These are phyloP conservation scores for Ditula angustiorana DNA, from an alignment of 2,888 invertebrate species.

Conservation along the genomic window DNA sequence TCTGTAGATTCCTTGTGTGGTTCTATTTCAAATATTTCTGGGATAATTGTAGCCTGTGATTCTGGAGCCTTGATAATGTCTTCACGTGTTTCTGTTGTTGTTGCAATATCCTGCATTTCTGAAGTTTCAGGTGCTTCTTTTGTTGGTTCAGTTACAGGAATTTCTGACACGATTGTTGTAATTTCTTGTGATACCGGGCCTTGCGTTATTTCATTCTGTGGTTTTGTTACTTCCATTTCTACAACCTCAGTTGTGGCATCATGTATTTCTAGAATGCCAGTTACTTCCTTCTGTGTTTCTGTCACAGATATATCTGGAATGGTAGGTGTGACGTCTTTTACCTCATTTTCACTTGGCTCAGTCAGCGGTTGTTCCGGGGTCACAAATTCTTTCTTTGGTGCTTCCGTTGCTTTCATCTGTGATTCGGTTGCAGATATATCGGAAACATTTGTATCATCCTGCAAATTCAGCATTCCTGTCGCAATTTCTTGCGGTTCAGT, in stretches of 20 bases:
- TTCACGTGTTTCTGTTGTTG: slow-evolving; percentile 11
- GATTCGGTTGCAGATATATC: slow-evolving; percentile 25
- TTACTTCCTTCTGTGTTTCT: slow-evolving; percentile 1
- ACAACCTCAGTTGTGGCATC: neutral
- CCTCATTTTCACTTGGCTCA: slow-evolving; percentile 16
- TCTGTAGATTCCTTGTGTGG: neutral
- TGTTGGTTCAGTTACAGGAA: slow-evolving; percentile 7
- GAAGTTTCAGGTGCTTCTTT: slow-evolving; percentile 29
- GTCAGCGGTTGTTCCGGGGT: neutral
- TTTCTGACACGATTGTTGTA: neutral
- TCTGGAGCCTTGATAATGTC: neutral
- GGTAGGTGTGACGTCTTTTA: slow-evolving; percentile 8
- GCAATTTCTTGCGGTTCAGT: slow-evolving; percentile 3
- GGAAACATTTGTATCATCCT: slow-evolving; percentile 5
- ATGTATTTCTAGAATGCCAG: neutral
- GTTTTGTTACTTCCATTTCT: neutral
- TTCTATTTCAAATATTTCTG: neutral
- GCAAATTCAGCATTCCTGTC: neutral
- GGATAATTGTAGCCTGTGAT: neutral
- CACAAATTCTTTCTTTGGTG: slow-evolving; percentile 7
- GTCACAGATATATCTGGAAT: slow-evolving; percentile 9
- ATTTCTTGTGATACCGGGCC: slow-evolving; percentile 33
- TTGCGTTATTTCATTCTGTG: slow-evolving; percentile 5
- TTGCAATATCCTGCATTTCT: slow-evolving; percentile 17
- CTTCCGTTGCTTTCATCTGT: slow-evolving; percentile 34